Conservation (phyloP, 2,113 vertebrate genomes). For the Notiomystis cincta region DNA sequence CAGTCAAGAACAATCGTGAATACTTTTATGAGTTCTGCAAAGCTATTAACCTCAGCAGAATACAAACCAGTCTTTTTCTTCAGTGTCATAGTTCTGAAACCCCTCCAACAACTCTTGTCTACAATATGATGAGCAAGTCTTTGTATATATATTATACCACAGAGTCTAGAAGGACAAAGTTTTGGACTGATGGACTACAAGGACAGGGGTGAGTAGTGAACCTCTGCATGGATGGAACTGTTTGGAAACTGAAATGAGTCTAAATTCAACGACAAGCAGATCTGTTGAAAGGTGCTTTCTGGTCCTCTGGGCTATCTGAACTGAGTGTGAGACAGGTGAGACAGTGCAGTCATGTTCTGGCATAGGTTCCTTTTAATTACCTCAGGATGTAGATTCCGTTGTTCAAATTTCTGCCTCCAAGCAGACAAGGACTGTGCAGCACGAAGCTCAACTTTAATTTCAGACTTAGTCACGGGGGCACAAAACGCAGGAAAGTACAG, state of each 20-base stretch:
- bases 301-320: neutral
- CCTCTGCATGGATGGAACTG: neutral
- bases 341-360: neutral
- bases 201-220: neutral
- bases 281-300: neutral
- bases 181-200: neutral
- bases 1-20: constrained; percentile 19
- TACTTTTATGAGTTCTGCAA: neutral
- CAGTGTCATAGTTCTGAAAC: neutral
- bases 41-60: constrained; percentile 14
- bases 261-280: neutral
- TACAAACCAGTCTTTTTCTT: neutral
- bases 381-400: neutral
- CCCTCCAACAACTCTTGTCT: neutral
- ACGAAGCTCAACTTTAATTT: neutral
- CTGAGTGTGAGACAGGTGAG: no score
- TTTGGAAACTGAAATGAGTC: neutral
- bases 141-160: neutral
- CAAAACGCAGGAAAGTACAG: neutral
- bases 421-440: neutral
- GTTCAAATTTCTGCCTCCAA: neutral
- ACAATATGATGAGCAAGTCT: neutral
- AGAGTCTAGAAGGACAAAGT: neutral
- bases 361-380: neutral
- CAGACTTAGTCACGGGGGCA: neutral